phyloP scores from a whole-genome alignment of 2,888 invertebrate genomes.

The Drosophila nr. fundita region DNA sequence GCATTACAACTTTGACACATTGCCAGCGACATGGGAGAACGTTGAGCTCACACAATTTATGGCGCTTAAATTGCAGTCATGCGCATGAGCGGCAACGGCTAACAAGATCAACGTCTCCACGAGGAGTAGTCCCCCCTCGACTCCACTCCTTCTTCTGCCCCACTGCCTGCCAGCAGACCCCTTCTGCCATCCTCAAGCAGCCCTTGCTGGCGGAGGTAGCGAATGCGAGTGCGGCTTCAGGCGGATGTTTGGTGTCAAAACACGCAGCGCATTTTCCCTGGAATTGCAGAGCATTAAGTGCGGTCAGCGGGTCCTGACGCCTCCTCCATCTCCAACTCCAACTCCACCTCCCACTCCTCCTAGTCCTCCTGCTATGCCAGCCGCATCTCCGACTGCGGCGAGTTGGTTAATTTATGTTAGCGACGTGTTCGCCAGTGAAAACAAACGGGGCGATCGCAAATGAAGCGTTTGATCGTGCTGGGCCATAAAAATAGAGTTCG shows the following conservation, averaged over 20 bases:
- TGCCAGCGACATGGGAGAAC: constrained; percentile 49
- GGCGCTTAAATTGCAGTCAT: constrained; percentile 80
- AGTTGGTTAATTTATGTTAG: constrained; percentile 70
- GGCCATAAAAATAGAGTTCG: constrained; percentile 66
- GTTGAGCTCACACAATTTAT: constrained; percentile 67
- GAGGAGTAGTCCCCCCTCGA: constrained; percentile 1
- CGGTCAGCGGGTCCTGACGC: constrained; percentile 44
- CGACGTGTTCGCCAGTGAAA: constrained; percentile 71
- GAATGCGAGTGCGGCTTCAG: constrained; percentile 63
- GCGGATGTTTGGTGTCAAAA: constrained; percentile 79
- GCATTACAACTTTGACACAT: constrained; percentile 65
- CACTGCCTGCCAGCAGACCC: neutral
- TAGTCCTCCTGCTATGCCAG: neutral
- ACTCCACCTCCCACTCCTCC: neutral
- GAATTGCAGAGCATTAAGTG: constrained; percentile 50
- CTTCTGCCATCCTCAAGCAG: constrained; percentile 3
- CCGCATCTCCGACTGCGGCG: constrained; percentile 3
- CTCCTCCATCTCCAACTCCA: neutral
- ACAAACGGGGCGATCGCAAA: constrained; percentile 50
- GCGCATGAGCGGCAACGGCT: constrained; percentile 70
- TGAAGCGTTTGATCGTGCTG: constrained; percentile 55
- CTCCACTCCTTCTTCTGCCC: neutral
- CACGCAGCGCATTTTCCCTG: constrained; percentile 62
- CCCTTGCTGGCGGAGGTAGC: constrained; percentile 12
- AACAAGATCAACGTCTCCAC: constrained; percentile 60